A percentile compares a stretch with the other conserved stretches of the same genome.
Conservation (phyloP, 2,797 vertebrate genomes). For the Acomys russatus region DNA sequence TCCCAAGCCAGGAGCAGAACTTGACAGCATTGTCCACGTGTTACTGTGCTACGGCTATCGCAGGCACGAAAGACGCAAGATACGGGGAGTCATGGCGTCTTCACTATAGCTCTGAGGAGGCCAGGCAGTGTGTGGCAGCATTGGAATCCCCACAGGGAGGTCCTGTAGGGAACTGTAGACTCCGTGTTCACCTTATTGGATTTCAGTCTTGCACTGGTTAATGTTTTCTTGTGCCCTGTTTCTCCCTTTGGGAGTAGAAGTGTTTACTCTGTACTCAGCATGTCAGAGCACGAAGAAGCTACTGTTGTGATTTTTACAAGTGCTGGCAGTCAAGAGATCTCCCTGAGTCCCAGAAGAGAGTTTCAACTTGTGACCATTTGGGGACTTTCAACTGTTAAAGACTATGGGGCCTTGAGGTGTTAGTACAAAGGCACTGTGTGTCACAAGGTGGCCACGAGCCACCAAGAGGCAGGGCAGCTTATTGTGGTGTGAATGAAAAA, state of each 20-base stretch:
- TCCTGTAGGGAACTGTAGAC: too few relatives aligned
- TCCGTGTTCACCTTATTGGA: background rate
- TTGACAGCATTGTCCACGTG: background rate
- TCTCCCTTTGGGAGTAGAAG: too few relatives aligned
- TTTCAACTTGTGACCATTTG: background rate
- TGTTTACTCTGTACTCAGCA: background rate
- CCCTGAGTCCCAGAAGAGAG: background rate
- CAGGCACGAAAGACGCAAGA: background rate
- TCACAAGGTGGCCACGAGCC: background rate
- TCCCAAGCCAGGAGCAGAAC: background rate
- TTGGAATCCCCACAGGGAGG: background rate
- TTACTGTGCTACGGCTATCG: background rate
- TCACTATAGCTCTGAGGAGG: too few relatives aligned
- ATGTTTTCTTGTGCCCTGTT: background rate
- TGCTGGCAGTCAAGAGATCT: background rate
- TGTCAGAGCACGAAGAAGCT: background rate
- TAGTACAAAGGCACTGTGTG: background rate
- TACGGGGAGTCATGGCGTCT: background rate
- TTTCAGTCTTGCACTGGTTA: background rate
- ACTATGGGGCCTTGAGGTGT: background rate
- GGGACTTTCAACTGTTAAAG: background rate
- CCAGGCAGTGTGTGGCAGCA: background rate
- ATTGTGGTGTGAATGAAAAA: background rate
- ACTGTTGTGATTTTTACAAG: background rate
- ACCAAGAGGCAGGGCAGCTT: too few relatives aligned